A percentile compares a stretch with the other conserved stretches of the same genome.
Evolutionary conservation across 2,888 invertebrate species (phyloP).

Genomic region (Electrophaes corylata): DNA sequence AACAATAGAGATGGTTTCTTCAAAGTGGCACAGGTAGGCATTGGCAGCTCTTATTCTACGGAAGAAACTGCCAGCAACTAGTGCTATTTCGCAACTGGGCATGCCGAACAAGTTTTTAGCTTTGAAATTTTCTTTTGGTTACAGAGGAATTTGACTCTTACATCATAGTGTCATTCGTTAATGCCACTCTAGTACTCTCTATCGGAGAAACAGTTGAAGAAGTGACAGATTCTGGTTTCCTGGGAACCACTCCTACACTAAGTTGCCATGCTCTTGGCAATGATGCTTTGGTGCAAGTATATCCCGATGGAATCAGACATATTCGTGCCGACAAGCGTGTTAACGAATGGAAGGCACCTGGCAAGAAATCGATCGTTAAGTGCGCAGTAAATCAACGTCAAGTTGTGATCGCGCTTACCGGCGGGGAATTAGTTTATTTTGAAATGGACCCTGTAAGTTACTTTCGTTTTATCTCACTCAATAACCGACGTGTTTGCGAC

Average conservation of each 20-base stretch:
- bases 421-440: constrained; percentile 99
- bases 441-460: constrained; percentile 98
- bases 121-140: constrained; percentile 84
- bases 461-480: constrained; percentile 1
- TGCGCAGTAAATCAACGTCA: constrained; percentile 99
- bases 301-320: constrained; percentile 99
- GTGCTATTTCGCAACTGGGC: constrained; percentile 47
- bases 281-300: constrained; percentile 99
- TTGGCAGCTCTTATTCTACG: constrained; percentile 55
- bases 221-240: constrained; percentile 99
- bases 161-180: constrained; percentile 99
- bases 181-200: constrained; percentile 98
- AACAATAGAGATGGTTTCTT: constrained; percentile 70
- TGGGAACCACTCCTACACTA: constrained; percentile 99
- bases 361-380: constrained; percentile 97
- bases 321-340: constrained; percentile 99
- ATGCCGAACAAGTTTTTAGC: constrained; percentile 45
- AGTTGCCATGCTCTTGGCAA: constrained; percentile 98
- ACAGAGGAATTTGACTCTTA: constrained; percentile 99
- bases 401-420: constrained; percentile 98
- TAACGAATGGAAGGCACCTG: constrained; percentile 99
- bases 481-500: constrained; percentile 67
- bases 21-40: constrained; percentile 75
- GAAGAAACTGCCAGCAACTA: constrained; percentile 57
- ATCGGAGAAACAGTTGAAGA: constrained; percentile 99